Evolutionary conservation across 2,113 vertebrate genomes (phyloP).

Genomic region (Oreochromis aureus): DNA sequence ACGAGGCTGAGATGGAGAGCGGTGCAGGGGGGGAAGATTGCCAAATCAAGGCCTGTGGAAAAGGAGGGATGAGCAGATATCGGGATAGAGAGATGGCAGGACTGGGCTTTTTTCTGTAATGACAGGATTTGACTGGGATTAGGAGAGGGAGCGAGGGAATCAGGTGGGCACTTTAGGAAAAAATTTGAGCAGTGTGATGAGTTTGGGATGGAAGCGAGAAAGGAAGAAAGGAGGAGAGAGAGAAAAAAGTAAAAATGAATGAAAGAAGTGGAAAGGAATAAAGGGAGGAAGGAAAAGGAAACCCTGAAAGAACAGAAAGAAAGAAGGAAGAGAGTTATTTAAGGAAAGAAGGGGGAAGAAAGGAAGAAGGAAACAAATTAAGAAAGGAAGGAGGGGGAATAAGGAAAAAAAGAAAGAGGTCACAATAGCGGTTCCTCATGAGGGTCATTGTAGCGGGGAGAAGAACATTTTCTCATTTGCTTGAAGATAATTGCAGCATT

Average conservation of each 20-base stretch:
- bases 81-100: neutral
- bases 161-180: slow-evolving; percentile 7
- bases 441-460: neutral
- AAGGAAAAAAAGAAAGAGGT: neutral
- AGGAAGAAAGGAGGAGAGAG: neutral
- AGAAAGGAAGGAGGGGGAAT: neutral
- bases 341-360: neutral
- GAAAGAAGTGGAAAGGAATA: neutral
- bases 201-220: neutral
- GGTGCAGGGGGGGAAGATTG: neutral
- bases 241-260: neutral
- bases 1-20: neutral
- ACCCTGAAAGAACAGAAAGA: neutral
- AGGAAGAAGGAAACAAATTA: neutral
- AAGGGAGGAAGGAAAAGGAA: neutral
- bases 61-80: slow-evolving; percentile 7
- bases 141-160: slow-evolving; percentile 21
- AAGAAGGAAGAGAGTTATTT: neutral
- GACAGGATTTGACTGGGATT: slow-evolving; percentile 61
- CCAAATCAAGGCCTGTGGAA: neutral
- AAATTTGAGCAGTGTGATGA: neutral
- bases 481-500: slow-evolving; percentile 23
- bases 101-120: slow-evolving; percentile 44
- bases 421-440: neutral
- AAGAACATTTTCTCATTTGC: slow-evolving; percentile 35